Conservation (phyloP, 2,888 invertebrate genomes). For the Orchesella flavescens region DNA sequence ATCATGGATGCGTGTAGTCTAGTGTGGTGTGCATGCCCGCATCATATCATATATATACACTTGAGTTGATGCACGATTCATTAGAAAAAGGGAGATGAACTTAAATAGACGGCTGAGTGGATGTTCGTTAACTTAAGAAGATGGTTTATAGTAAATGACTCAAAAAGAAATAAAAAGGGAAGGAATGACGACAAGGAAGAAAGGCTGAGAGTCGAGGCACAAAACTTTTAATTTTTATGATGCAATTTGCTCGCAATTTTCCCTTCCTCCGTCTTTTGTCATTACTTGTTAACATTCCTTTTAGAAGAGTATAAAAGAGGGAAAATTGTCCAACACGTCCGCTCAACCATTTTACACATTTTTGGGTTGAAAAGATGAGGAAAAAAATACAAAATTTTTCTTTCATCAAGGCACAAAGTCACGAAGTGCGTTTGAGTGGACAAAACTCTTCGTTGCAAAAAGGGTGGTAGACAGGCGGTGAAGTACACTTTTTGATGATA, state of each 20-base stretch:
- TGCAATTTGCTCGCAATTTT: constrained; percentile 69
- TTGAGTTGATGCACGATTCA: constrained; percentile 1
- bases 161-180: not conserved
- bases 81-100: constrained; percentile 22
- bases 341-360: constrained; percentile 15
- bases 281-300: constrained; percentile 9
- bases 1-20: constrained; percentile 3
- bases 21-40: too few relatives aligned
- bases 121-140: not conserved
- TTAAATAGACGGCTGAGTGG: not conserved
- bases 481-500: not conserved
- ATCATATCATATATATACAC: not conserved
- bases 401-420: constrained; percentile 14
- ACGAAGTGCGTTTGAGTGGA: constrained; percentile 11
- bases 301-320: constrained; percentile 5
- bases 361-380: not conserved
- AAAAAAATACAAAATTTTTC: not conserved
- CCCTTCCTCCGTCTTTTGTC: constrained; percentile 25
- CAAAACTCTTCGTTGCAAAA: not conserved
- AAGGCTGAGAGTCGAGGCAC: not conserved
- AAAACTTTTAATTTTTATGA: constrained; percentile 70
- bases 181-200: not conserved
- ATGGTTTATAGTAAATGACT: not conserved
- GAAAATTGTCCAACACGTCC: not conserved
- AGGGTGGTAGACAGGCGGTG: constrained; percentile 12